phyloP scores from a whole-genome alignment of 1,140 invertebrate genomes.

The Berghia stephanieae region DNA sequence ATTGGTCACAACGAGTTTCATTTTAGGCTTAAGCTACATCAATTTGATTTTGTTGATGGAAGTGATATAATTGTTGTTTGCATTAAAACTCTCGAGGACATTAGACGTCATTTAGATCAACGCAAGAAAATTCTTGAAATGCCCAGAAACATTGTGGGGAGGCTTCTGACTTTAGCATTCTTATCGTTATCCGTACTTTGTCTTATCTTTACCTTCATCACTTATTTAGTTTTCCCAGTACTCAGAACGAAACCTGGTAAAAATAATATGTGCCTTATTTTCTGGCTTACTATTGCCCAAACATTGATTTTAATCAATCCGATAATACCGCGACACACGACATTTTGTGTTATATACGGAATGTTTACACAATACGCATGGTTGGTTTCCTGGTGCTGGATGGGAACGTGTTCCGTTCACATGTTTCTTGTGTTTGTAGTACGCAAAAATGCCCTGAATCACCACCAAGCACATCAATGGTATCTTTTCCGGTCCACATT shows the following conservation, averaged over 20 bases:
- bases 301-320: conserved; percentile 16
- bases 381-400: conserved; percentile 92
- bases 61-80: neutral
- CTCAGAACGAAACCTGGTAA: conserved; percentile 49
- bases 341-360: conserved; percentile 70
- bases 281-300: conserved; percentile 45
- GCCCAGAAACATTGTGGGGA: neutral
- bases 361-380: conserved; percentile 89
- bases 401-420: conserved; percentile 85
- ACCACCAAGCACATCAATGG: conserved; percentile 7
- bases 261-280: conserved; percentile 46
- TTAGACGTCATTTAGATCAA: neutral
- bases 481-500: conserved; percentile 39
- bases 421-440: conserved; percentile 69
- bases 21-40: neutral
- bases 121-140: neutral
- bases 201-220: conserved; percentile 42
- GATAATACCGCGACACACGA: neutral
- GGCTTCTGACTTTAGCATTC: conserved; percentile 29
- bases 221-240: conserved; percentile 41
- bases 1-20: neutral
- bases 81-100: neutral
- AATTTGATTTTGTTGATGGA: neutral
- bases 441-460: conserved; percentile 8
- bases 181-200: conserved; percentile 40